Evolutionary conservation across 2,113 vertebrate species (phyloP).

Genomic region (Egretta garzetta): DNA sequence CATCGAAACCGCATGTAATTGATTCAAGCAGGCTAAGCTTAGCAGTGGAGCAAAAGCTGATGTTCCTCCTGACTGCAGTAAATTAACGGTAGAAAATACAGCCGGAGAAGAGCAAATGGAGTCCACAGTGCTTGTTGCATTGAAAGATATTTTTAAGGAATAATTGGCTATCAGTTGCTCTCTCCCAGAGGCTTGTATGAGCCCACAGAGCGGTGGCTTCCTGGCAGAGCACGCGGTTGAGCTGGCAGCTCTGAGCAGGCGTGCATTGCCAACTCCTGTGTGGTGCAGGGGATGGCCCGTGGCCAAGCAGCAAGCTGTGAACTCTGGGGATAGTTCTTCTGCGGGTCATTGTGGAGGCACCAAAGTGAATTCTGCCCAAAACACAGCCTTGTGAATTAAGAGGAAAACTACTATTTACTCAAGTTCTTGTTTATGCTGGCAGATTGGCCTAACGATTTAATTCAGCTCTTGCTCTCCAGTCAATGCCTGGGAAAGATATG

Average conservation of each 20-base stretch:
- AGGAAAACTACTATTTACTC: background rate
- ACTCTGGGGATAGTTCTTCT: background rate
- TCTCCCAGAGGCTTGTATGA: background rate
- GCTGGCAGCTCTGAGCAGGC: slow-evolving; percentile 7
- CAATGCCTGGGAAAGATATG: background rate
- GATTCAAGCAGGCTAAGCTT: background rate
- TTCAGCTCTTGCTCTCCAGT: background rate
- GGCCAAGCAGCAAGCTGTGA: background rate
- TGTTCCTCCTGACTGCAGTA: background rate
- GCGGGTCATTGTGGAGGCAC: background rate
- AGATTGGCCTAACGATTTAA: background rate
- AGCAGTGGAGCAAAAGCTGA: background rate
- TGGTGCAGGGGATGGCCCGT: background rate
- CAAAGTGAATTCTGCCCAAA: background rate
- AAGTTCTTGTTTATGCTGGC: background rate
- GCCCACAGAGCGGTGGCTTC: background rate
- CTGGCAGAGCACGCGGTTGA: background rate
- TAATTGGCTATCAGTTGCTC: background rate
- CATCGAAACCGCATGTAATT: background rate
- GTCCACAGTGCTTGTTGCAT: background rate
- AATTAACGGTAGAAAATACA: background rate
- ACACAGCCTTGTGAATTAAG: background rate
- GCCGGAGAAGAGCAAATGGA: background rate
- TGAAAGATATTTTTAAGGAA: background rate
- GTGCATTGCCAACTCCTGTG: accelerated